Evolutionary conservation across 2,113 vertebrate species (phyloP), one percentile per base, ranked within the genome.

Genomic region (Suncus etruscus): DNA sequence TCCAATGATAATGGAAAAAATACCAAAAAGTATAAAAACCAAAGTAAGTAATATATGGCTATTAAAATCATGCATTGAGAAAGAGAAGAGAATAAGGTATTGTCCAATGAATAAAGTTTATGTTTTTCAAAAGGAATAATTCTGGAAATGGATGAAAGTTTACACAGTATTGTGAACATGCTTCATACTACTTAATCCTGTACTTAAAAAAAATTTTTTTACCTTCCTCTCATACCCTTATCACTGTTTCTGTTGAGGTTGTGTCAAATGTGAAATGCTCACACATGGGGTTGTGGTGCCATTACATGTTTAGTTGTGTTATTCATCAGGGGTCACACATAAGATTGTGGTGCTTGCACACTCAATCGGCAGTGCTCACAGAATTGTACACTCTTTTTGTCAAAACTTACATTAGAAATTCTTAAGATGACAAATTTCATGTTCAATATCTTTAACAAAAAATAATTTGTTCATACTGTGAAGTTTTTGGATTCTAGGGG

Each of bases 1-100:
- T 76, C 32, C 32, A 50, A 11, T 47, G 48, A 25, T 83, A 15
- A 88, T 58, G 58, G 45, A 76, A 18, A 91, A 14, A 91, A 93
- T 89, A 15, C 8, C 20, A 74, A 47, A 83, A 91, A 75, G 20
- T 18, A 58, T 54, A 83, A 61, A 78, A 77, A 78, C 24, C 16
- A 66, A 83, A 73, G 66, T n/a, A 82, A 87, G 66, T 66, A 51
- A 16, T 48, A 83, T 11, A 4, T 14, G 70, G 18, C 15, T 73
- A 78, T 77, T 87, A 29, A 86, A 91, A 90, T 54, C 10, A 58
- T 45, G 20, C 0, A 73, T 76, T 82, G 39, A 87, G 25, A 66
- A 11, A 66, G 11, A 79, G 18, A 11, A 66, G 11, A 79, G 18
- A 75, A 32, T 12, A 2, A 51, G 2, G 11, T 76, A 27, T n/a